Evolutionary conservation across 37 sponge, comb jelly and placozoan species (phyloP).

Genomic region (Bolinopsis microptera): DNA sequence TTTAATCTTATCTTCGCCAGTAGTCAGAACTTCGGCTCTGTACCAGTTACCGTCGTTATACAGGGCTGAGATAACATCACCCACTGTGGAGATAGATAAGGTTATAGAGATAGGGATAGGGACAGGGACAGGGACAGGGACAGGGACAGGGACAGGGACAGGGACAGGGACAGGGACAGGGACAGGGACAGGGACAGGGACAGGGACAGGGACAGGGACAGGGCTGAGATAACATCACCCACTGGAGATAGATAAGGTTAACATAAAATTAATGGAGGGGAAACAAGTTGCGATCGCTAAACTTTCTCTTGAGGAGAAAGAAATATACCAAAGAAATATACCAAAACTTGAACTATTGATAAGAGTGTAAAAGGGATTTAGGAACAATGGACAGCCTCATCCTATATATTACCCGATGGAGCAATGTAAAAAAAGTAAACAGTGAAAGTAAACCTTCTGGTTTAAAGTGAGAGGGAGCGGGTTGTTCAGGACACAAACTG

Average conservation of each 20-base stretch:
- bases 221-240: not conserved
- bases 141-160: not conserved
- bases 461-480: not conserved
- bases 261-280: not conserved
- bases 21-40: not conserved
- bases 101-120: not conserved
- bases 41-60: not conserved
- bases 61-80: conserved; percentile 9
- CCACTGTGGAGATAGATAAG: not conserved
- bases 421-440: no score
- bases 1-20: not conserved
- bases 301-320: no score
- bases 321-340: no score
- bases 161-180: not conserved
- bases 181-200: not conserved
- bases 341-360: no score
- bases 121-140: not conserved
- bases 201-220: not conserved
- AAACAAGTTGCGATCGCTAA: no score
- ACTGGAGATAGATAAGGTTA: not conserved
- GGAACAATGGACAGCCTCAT: no score
- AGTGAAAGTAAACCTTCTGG: no score
- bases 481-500: not conserved
- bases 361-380: no score
- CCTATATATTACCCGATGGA: no score